A percentile compares a stretch with the other conserved stretches of the same genome.
These are phyloP conservation scores for Zootoca vivipara DNA, from an alignment of 2,113 vertebrate species.

Conservation along the genomic window DNA sequence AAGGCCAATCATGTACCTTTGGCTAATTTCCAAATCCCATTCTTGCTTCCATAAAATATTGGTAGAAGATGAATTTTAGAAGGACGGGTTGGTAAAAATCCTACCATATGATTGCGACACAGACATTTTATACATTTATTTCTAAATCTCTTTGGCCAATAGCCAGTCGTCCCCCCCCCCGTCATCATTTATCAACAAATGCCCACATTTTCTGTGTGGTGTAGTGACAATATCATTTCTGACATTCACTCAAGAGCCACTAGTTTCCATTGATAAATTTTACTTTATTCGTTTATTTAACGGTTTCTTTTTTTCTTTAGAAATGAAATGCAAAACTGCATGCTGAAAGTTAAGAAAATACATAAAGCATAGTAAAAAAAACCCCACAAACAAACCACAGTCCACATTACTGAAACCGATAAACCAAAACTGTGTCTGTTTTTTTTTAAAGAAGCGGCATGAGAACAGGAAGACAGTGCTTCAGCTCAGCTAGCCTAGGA, in stretches of 20 bases:
- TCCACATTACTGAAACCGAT: too few species aligned
- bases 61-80: background rate
- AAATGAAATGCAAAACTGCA: background rate
- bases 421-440: too few species aligned
- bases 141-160: background rate
- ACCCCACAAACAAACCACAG: background rate
- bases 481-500: too few species aligned
- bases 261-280: background rate
- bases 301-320: background rate
- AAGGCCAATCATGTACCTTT: background rate
- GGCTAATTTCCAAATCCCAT: background rate
- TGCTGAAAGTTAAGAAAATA: background rate
- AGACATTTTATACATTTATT: background rate
- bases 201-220: background rate
- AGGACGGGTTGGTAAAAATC: background rate
- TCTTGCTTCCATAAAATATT: background rate
- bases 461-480: too few species aligned
- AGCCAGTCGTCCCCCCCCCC: too few species aligned
- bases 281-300: background rate
- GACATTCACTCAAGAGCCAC: background rate
- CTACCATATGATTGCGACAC: background rate
- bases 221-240: background rate
- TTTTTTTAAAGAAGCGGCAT: too few species aligned
- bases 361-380: background rate
- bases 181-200: background rate